Percentiles rank a stretch among this genome's conserved stretches.
Evolutionary conservation across 2,888 invertebrate genomes (phyloP).

Genomic region (Synergus gifuensis): DNA sequence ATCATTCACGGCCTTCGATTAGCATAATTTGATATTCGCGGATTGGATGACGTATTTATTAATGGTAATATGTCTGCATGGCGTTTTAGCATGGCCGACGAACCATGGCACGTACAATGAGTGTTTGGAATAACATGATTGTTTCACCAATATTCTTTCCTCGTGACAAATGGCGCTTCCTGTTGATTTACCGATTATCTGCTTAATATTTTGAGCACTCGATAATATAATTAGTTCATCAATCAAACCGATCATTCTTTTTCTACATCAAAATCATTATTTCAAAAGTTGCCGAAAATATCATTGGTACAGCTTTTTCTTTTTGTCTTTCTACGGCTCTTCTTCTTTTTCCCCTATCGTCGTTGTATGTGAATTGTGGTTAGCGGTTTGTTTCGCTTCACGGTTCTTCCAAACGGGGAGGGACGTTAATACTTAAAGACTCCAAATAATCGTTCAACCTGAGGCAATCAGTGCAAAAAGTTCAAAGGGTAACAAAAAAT

Average conservation of each 20-base stretch:
- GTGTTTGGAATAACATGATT: slow-evolving; percentile 23
- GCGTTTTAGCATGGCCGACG: background rate
- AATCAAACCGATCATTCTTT: too few species aligned
- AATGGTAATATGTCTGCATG: slow-evolving; percentile 52
- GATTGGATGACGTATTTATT: slow-evolving; percentile 67
- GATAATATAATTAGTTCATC: background rate
- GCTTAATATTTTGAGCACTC: background rate
- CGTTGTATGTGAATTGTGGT: slow-evolving; percentile 61
- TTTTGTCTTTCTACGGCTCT: slow-evolving; percentile 6
- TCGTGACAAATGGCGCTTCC: background rate
- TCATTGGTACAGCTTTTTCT: background rate
- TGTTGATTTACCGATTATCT: background rate
- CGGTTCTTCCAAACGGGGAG: slow-evolving; percentile 62
- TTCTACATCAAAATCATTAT: too few species aligned
- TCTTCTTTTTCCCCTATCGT: slow-evolving; percentile 43
- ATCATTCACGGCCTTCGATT: slow-evolving; percentile 66
- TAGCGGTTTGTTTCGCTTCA: slow-evolving; percentile 67
- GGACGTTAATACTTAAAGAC: slow-evolving; percentile 59
- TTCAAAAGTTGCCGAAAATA: background rate
- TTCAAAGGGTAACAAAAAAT: slow-evolving; percentile 6
- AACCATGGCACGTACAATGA: slow-evolving; percentile 16
- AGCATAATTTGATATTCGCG: slow-evolving; percentile 70
- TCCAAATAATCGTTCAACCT: slow-evolving; percentile 64
- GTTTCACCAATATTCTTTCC: slow-evolving; percentile 5
- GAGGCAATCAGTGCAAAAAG: slow-evolving; percentile 43